phyloP scores from a whole-genome alignment of 2,797 vertebrate species.

The Gallinago nigripennis region DNA sequence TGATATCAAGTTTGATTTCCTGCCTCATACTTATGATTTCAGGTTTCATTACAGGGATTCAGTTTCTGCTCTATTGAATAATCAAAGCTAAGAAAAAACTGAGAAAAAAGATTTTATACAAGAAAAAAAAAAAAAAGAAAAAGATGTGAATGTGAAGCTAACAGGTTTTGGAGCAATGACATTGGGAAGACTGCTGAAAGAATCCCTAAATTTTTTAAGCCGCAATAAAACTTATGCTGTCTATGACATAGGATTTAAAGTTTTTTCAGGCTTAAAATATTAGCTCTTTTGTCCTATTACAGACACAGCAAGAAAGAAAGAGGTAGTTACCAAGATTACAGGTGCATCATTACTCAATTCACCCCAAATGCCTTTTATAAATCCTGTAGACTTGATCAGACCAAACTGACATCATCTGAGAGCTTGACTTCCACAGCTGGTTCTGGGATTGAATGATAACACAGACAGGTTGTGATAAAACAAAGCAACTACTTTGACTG shows the following conservation, averaged over 20 bases:
- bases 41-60: slow-evolving; percentile 25
- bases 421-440: neutral
- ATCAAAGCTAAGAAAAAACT: neutral
- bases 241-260: neutral
- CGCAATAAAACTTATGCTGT: neutral
- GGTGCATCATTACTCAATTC: neutral
- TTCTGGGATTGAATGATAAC: neutral
- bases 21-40: slow-evolving; percentile 15
- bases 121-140: neutral
- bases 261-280: neutral
- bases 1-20: slow-evolving; percentile 37
- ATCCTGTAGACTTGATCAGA: neutral
- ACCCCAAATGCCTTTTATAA: neutral
- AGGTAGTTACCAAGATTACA: neutral
- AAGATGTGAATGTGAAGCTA: neutral
- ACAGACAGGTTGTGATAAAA: neutral
- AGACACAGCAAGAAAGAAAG: neutral
- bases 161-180: neutral
- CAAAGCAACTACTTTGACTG: neutral
- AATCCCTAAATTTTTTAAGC: neutral
- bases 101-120: neutral
- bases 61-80: slow-evolving; percentile 8
- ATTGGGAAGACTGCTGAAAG: neutral
- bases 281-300: neutral
- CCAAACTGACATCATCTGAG: neutral